Percentiles rank a stretch among this genome's conserved stretches.
Conservation (phyloP, 2,888 invertebrate species). For the Leucophenga montana region DNA sequence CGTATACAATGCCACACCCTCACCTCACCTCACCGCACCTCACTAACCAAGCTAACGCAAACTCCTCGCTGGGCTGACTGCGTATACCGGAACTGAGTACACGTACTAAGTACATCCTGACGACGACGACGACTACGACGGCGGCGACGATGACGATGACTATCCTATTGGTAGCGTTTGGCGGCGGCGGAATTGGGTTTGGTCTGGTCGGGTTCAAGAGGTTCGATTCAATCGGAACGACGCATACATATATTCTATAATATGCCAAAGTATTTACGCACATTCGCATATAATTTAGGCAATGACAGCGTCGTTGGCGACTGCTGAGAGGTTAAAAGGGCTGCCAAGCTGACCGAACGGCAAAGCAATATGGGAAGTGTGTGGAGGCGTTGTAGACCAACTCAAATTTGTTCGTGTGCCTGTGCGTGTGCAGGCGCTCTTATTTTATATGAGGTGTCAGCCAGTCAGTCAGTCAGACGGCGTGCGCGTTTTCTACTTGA, state of each 20-base stretch:
- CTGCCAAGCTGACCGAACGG: background rate
- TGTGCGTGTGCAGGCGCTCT: constrained; percentile 7
- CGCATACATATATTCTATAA: constrained; percentile 61
- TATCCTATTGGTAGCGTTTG: constrained; percentile 35
- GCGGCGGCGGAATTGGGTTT: background rate
- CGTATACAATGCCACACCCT: constrained; percentile 39
- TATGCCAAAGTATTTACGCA: constrained; percentile 64
- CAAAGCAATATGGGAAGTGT: background rate
- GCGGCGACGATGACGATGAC: constrained; percentile 22
- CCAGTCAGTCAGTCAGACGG: constrained; percentile 38
- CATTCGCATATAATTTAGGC: constrained; percentile 68
- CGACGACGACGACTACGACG: background rate
- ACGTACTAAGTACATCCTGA: constrained; percentile 1
- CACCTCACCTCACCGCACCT: background rate
- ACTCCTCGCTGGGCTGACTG: background rate
- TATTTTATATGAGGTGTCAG: constrained; percentile 46
- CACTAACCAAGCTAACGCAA: too few relatives aligned
- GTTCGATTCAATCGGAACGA: constrained; percentile 24
- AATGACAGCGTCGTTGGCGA: constrained; percentile 51
- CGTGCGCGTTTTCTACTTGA: too few relatives aligned
- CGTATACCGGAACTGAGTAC: constrained; percentile 10
- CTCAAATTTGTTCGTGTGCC: constrained; percentile 16
- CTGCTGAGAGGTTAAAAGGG: constrained; percentile 31
- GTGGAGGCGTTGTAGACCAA: too few relatives aligned
- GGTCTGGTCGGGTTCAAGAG: background rate